Evolutionary conservation across 2,797 vertebrate species (phyloP).

Genomic region (Phataginus tricuspis): DNA sequence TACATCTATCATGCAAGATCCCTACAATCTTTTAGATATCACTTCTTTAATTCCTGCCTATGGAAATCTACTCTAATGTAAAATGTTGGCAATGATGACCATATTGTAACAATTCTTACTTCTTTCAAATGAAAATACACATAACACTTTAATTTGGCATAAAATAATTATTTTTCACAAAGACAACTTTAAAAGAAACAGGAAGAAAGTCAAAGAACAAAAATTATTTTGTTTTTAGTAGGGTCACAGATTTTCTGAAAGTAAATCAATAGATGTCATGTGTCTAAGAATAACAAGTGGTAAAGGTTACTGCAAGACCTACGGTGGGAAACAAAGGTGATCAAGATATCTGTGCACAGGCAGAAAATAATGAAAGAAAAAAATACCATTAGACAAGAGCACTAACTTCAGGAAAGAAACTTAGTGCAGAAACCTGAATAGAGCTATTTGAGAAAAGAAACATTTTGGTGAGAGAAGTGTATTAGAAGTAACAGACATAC

Average conservation of each 20-base stretch:
- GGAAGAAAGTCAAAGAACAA: neutral
- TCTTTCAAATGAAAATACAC: conserved; percentile 24
- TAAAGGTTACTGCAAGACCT: neutral
- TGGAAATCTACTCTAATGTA: neutral
- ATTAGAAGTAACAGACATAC: neutral
- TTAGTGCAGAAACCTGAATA: neutral
- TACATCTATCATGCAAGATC: neutral
- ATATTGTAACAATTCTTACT: neutral
- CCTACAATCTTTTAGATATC: neutral
- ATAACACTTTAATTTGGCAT: neutral
- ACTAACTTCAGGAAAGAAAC: neutral
- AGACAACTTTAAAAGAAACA: neutral
- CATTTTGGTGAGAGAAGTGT: neutral
- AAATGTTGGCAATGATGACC: neutral
- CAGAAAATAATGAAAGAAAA: neutral
- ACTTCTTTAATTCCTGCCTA: neutral
- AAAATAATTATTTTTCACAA: neutral
- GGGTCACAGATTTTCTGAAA: neutral
- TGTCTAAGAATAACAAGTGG: neutral
- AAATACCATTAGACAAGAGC: neutral
- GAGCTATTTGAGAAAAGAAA: neutral
- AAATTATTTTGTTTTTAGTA: neutral
- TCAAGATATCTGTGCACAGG: neutral
- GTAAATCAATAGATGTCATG: neutral
- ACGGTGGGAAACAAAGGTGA: neutral